Evolutionary conservation across 1,140 invertebrate species (phyloP), one percentile per base, ranked within the genome.

Genomic region (Apocrypta bakeri): DNA sequence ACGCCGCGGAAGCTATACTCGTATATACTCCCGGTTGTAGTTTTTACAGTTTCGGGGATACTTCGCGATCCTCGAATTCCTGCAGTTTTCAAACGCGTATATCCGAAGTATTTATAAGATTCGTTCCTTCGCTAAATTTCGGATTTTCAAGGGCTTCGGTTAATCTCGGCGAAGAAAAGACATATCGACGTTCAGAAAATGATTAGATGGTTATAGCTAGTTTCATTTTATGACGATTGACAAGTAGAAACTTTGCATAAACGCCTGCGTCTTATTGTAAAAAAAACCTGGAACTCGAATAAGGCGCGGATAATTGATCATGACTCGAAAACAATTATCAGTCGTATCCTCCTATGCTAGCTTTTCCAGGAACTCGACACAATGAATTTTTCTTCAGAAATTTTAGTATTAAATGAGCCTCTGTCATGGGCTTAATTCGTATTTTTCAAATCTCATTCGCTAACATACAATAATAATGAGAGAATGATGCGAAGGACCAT

Each of bases 391-490:
- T 56, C 17, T n/a, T 6, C 17, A 6, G 48, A 56, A 17, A 56
- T n/a, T 56, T 14, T 56, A 21, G 48, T 7, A 7, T 37, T 3
- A 33, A 33, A 29, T 21, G 68, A 69, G 68, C 17, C 29, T 37
- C 33, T 33, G 68, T 33, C 68, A 69, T 69, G 24, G 9, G 25
- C 17, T 14, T 69, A 69, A 69, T 69, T 69, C 29, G 14, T 29
- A 17, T 69, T 14, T 69, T 69, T 69, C 33, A 69, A 69, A 31
- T 69, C 31, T 33, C 25, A 21, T 31, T 12, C 11, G 29, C 27
- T 21, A 69, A 69, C 33, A 69, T 69, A 69, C 33, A 69, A 69
- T 69, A 69, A 37, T 69, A 33, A 69, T 69, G 25, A 56, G 48
- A 56, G 21, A 56, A 56, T 56, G 21, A 17, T 21, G n/a, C n/a